Conservation (phyloP, 2,888 invertebrate genomes). For the Mystacides longicornis region DNA sequence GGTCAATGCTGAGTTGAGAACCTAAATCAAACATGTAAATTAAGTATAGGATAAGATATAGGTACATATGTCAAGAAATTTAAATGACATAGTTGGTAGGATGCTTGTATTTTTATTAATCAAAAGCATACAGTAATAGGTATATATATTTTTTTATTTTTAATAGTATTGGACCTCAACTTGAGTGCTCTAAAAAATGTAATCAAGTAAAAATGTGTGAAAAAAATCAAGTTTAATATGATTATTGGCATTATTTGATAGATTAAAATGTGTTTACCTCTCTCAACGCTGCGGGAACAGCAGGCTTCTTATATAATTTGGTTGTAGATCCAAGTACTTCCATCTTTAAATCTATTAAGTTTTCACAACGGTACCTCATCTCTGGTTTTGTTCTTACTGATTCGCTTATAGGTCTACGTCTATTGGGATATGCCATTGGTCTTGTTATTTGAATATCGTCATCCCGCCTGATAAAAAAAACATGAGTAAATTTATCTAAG, state of each 20-base stretch:
- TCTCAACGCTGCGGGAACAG: slow-evolving; percentile 64
- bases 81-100: background rate
- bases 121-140: too few species aligned
- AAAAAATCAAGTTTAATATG: too few species aligned
- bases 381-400: slow-evolving; percentile 49
- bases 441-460: slow-evolving; percentile 38
- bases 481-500: background rate
- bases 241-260: too few species aligned
- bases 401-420: slow-evolving; percentile 56
- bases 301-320: slow-evolving; percentile 63
- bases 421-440: slow-evolving; percentile 56
- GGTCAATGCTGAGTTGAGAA: slow-evolving; percentile 31
- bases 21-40: slow-evolving; percentile 27
- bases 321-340: slow-evolving; percentile 73
- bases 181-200: too few species aligned
- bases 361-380: slow-evolving; percentile 51
- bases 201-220: too few species aligned
- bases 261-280: too few species aligned
- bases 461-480: slow-evolving; percentile 21
- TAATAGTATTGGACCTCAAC: too few species aligned
- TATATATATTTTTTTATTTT: too few species aligned
- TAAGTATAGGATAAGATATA: background rate
- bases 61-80: background rate
- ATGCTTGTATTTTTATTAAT: too few species aligned
- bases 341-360: slow-evolving; percentile 65